A percentile compares a stretch with the other conserved stretches of the same genome.
Conservation (phyloP, 1,140 invertebrate species). For the Acyrthosiphon pisum region DNA sequence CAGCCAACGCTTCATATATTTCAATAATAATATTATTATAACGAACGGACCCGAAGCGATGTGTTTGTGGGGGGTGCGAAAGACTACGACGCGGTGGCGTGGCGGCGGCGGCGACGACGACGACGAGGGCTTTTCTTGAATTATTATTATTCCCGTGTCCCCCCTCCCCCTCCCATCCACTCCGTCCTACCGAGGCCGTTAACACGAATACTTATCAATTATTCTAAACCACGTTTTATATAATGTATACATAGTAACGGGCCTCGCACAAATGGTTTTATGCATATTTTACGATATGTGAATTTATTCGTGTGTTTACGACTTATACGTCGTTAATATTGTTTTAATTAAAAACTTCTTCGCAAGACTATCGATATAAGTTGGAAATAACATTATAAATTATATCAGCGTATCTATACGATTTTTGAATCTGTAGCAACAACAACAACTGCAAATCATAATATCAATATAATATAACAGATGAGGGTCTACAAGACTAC, state of each 20-base stretch:
- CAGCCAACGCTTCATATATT: neutral
- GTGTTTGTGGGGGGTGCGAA: neutral
- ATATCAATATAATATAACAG: neutral
- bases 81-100: no score
- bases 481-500: neutral
- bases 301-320: neutral
- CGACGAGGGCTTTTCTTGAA: neutral
- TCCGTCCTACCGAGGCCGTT: neutral
- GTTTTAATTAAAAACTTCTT: constrained; percentile 10
- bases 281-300: neutral
- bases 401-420: no score
- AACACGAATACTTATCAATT: constrained; percentile 15
- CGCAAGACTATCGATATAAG: neutral
- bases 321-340: neutral
- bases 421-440: neutral
- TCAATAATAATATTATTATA: constrained; percentile 5
- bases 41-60: neutral
- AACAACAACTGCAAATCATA: neutral
- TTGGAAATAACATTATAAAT: neutral
- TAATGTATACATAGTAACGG: neutral
- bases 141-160: neutral
- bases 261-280: neutral
- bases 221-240: neutral
- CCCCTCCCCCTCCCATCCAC: neutral
- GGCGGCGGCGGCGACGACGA: no score